A percentile compares a stretch with the other conserved stretches of the same genome.
phyloP scores from a whole-genome alignment of 1,140 invertebrate species.

The Drosophila cardini region DNA sequence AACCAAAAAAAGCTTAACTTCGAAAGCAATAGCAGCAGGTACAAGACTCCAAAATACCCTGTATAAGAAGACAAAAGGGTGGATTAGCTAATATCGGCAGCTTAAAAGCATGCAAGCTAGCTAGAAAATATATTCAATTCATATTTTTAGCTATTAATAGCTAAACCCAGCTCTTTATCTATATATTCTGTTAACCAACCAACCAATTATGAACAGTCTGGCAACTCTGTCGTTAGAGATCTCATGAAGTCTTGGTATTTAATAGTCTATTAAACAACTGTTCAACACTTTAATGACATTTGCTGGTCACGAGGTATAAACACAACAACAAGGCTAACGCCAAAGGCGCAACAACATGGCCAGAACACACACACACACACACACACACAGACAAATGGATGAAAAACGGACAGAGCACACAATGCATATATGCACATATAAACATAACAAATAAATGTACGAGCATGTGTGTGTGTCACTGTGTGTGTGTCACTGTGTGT shows the following conservation, averaged over 20 bases:
- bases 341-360: constrained; percentile 76
- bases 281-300: constrained; percentile 4
- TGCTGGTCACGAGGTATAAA: constrained; percentile 34
- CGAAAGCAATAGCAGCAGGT: not conserved
- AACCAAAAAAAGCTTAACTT: constrained; percentile 33
- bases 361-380: constrained; percentile 42
- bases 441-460: constrained; percentile 17
- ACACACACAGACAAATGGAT: not conserved
- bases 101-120: not conserved
- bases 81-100: not conserved
- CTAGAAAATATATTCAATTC: not conserved
- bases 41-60: constrained; percentile 1
- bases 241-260: not conserved
- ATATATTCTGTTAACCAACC: too few relatives aligned
- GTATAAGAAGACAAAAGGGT: constrained; percentile 26
- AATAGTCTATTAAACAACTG: not conserved
- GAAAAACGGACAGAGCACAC: constrained; percentile 13
- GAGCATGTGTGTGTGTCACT: not conserved
- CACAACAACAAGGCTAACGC: constrained; percentile 63
- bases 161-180: too few relatives aligned
- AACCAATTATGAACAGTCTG: too few relatives aligned
- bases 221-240: too few relatives aligned
- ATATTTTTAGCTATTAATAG: too few relatives aligned
- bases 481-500: not conserved
- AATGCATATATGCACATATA: constrained; percentile 5